phyloP scores from a whole-genome alignment of 2,113 vertebrate species.

The Sapajus apella region DNA sequence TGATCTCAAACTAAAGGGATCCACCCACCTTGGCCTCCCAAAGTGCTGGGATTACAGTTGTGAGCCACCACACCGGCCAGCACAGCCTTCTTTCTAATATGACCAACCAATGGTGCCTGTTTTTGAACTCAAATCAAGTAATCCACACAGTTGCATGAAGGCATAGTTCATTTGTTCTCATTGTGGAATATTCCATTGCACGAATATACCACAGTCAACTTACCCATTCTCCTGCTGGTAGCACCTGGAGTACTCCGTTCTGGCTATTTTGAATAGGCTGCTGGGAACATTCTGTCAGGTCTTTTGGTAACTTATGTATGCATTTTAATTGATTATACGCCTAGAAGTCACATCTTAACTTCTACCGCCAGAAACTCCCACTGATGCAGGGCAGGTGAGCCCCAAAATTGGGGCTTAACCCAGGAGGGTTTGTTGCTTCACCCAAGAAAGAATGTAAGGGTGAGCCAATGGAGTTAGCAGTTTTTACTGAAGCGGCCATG shows the following conservation, averaged over 20 bases:
- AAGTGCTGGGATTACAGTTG: no score
- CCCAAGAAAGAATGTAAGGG: no score
- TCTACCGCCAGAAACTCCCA: background rate
- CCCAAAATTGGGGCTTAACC: no score
- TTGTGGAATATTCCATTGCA: accelerated
- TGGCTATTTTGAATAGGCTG: background rate
- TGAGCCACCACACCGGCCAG: no score
- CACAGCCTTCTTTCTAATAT: accelerated
- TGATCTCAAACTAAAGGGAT: no score
- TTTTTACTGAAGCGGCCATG: no score
- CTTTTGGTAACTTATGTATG: background rate
- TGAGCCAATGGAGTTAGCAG: no score
- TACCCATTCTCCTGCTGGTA: background rate
- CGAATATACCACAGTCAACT: background rate
- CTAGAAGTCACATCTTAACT: background rate
- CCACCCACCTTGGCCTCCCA: no score
- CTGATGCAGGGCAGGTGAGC: no score
- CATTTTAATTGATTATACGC: background rate
- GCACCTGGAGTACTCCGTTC: no score
- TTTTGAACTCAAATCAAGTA: background rate
- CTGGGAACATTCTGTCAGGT: background rate
- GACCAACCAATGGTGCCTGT: background rate
- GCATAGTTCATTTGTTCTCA: background rate
- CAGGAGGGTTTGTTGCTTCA: no score
- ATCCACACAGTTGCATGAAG: background rate